phyloP scores from a whole-genome alignment of 2,113 vertebrate species.

The Psettodes erumei region DNA sequence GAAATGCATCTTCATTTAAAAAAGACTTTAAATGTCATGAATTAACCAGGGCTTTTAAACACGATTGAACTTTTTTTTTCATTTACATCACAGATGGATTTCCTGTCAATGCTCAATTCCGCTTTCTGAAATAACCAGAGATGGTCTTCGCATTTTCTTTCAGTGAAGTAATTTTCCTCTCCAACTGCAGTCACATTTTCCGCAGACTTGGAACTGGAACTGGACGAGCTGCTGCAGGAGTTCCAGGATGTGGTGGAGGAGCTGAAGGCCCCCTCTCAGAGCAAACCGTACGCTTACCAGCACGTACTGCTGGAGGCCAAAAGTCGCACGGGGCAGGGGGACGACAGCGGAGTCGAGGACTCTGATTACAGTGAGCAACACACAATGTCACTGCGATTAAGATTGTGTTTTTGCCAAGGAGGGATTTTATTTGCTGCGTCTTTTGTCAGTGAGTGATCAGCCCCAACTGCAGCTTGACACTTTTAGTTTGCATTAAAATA shows the following conservation, averaged over 20 bases:
- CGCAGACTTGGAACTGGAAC: slow-evolving; percentile 80
- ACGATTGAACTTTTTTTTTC: not conserved
- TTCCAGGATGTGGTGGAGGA: slow-evolving; percentile 84
- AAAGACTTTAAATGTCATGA: not conserved
- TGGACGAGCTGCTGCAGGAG: slow-evolving; percentile 82
- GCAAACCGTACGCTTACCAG: slow-evolving; percentile 61
- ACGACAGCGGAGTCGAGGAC: slow-evolving; percentile 81
- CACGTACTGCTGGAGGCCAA: slow-evolving; percentile 70
- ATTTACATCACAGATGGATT: not conserved
- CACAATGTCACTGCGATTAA: slow-evolving; percentile 12
- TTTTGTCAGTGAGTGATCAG: slow-evolving; percentile 46
- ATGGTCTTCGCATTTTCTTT: slow-evolving; percentile 5
- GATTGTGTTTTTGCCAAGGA: slow-evolving; percentile 2
- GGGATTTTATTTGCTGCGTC: slow-evolving; percentile 31
- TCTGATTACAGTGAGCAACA: slow-evolving; percentile 78
- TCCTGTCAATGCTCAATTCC: not conserved
- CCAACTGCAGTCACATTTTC: slow-evolving; percentile 65
- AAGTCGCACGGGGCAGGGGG: slow-evolving; percentile 49
- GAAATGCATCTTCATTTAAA: not conserved
- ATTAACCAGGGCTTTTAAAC: not conserved
- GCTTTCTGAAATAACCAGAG: not conserved
- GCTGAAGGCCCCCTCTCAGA: slow-evolving; percentile 69
- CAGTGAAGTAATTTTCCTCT: slow-evolving; percentile 35
- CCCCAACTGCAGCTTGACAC: slow-evolving; percentile 53
- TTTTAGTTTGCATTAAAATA: slow-evolving; percentile 67